phyloP scores from a whole-genome alignment of 2,113 vertebrate genomes.

The Sinocyclocheilus rhinocerous region DNA sequence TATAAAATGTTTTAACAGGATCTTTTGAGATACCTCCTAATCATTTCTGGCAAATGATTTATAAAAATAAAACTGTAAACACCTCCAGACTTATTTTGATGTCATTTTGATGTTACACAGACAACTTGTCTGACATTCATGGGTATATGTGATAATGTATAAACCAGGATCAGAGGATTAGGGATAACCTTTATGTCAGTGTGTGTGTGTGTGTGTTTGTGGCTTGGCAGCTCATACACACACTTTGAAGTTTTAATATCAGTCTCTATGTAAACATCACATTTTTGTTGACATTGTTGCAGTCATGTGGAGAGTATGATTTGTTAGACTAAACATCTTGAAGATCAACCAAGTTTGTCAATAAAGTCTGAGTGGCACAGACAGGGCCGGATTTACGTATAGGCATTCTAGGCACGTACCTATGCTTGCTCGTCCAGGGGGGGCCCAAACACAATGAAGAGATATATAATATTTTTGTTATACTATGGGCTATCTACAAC shows the following conservation, averaged over 20 bases:
- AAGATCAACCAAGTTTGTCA: not conserved
- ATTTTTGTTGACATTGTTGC: not conserved
- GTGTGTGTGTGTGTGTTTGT: not conserved
- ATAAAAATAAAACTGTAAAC: not conserved
- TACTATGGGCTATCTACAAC: too few relatives aligned
- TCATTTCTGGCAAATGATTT: not conserved
- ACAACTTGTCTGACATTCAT: constrained; percentile 28
- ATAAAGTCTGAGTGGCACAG: not conserved
- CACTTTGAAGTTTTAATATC: constrained; percentile 17
- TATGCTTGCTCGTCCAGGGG: too few relatives aligned
- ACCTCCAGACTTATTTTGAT: not conserved
- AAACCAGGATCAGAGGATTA: constrained; percentile 31
- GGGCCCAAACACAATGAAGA: too few relatives aligned
- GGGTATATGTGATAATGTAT: constrained; percentile 2
- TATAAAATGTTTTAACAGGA: constrained; percentile 15
- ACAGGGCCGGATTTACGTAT: too few relatives aligned
- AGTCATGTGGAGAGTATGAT: not conserved
- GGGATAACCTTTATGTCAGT: constrained; percentile 2
- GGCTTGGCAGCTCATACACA: not conserved
- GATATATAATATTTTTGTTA: too few relatives aligned
- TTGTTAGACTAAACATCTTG: not conserved
- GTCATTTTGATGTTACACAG: constrained; percentile 1
- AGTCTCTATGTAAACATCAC: not conserved
- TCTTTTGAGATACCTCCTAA: constrained; percentile 3
- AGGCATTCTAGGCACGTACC: too few relatives aligned